Percentiles rank a stretch among this genome's conserved stretches.
These are phyloP conservation scores for Watersipora subatra DNA, from an alignment of 1,140 invertebrate species.

Conservation along the genomic window DNA sequence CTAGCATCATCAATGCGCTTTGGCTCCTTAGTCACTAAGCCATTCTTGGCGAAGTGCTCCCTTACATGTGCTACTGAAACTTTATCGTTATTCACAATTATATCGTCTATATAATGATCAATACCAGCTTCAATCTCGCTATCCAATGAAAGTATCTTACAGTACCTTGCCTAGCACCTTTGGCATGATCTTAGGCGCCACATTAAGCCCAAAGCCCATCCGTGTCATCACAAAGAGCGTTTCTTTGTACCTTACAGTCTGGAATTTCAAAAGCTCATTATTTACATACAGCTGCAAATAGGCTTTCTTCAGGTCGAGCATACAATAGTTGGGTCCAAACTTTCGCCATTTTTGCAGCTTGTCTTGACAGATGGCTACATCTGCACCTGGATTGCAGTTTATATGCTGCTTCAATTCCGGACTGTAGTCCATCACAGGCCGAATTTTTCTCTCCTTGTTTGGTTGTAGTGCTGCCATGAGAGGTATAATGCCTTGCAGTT, in stretches of 20 bases:
- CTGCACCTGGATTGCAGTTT: background rate
- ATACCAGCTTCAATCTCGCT: background rate
- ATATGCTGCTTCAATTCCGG: background rate
- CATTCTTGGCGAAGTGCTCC: background rate
- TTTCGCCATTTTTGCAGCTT: background rate
- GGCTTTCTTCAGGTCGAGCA: constrained; percentile 1
- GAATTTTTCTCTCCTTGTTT: background rate
- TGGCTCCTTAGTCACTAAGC: background rate
- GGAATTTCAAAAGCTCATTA: background rate
- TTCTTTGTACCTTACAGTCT: background rate
- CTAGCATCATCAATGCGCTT: background rate
- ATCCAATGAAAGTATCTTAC: constrained; percentile 3
- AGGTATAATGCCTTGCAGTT: background rate
- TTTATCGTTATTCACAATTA: background rate
- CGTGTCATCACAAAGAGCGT: background rate
- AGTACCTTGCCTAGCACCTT: background rate
- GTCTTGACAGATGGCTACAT: background rate
- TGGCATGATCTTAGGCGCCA: constrained; percentile 2
- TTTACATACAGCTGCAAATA: background rate
- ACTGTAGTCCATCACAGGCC: constrained; percentile 5
- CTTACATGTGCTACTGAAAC: background rate
- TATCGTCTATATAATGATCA: background rate
- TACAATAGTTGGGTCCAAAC: background rate
- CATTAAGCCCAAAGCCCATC: constrained; percentile 1
- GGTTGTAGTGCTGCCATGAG: background rate